Conservation (phyloP, 2,888 invertebrate species). For the Agrotis ipsilon region DNA sequence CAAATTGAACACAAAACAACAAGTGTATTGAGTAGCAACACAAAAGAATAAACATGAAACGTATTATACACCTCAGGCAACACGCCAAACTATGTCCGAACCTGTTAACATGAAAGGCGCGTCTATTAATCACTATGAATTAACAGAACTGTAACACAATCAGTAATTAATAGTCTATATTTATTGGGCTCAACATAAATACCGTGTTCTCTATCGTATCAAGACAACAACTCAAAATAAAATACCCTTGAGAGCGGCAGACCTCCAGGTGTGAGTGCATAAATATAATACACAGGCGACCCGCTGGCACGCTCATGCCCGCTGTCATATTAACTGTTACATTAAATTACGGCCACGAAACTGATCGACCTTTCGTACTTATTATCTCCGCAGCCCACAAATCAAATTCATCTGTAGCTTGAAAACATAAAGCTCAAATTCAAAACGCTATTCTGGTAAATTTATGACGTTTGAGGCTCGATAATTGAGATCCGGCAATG, state of each 20-base stretch:
- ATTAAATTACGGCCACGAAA: constrained; percentile 90
- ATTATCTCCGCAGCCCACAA: constrained; percentile 74
- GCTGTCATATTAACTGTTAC: constrained; percentile 91
- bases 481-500: constrained; percentile 75
- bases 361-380: constrained; percentile 84
- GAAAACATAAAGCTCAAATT: constrained; percentile 51
- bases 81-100: constrained; percentile 48
- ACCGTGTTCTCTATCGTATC: constrained; percentile 84
- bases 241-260: constrained; percentile 80
- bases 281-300: constrained; percentile 89
- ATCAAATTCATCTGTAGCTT: constrained; percentile 64
- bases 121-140: constrained; percentile 86
- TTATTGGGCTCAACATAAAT: constrained; percentile 87
- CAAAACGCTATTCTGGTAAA: constrained; percentile 7
- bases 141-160: constrained; percentile 88
- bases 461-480: constrained; percentile 67
- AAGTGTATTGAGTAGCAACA: constrained; percentile 44
- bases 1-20: constrained; percentile 37
- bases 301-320: constrained; percentile 90
- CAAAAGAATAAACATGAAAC: constrained; percentile 54
- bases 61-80: constrained; percentile 42
- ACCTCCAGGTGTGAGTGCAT: constrained; percentile 91
- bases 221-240: constrained; percentile 86
- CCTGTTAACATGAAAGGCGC: constrained; percentile 67
- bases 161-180: constrained; percentile 89